Evolutionary conservation across 2,888 invertebrate species (phyloP), one percentile per base, ranked within the genome.

Genomic region (Abrostola triplasia): DNA sequence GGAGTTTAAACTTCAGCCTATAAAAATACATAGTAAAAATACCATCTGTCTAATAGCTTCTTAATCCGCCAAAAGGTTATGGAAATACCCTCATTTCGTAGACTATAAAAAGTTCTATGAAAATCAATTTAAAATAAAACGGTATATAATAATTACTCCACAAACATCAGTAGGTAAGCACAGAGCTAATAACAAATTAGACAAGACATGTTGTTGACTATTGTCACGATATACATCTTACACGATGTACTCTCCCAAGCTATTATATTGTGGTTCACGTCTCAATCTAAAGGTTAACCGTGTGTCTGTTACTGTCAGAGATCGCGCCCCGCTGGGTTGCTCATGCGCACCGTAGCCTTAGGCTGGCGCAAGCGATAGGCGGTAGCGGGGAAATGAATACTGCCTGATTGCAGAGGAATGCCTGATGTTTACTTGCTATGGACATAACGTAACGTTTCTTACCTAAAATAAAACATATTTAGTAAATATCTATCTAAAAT

Each of bases 221-320:
- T 77, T 76, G 77, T 77, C 76, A 77, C 77, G 76, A 76, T 53
- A 50, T 50, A 52, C 50, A 61, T 36, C 69, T 13, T 82, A 81
- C 84, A 83, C 85, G 83, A 83, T 83, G 40, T 57, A 48, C 53
- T 62, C 55, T 80, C 78, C 82, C 69, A 82, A 79, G 87, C 90
- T 84, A 93, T 93, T 93, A 93, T 90, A 89, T 82, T 81, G 84
- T 88, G 89, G 93, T 93, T 93, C 94, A 93, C 92, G 84, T 93
- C 94, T 94, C 92, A 93, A 94, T 94, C 92, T 80, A 92, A 92
- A 94, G 94, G 94, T 94, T 94, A 94, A 93, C 93, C 81, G 92
- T 89, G 84, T 93, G 93, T 92, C 93, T 90, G 94, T 93, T 92
- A 92, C 92, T 91, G 92, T 93, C 93, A 90, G 92, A 81, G 88